Conservation (phyloP, 2,797 vertebrate species). For the Caiman crocodilus region DNA sequence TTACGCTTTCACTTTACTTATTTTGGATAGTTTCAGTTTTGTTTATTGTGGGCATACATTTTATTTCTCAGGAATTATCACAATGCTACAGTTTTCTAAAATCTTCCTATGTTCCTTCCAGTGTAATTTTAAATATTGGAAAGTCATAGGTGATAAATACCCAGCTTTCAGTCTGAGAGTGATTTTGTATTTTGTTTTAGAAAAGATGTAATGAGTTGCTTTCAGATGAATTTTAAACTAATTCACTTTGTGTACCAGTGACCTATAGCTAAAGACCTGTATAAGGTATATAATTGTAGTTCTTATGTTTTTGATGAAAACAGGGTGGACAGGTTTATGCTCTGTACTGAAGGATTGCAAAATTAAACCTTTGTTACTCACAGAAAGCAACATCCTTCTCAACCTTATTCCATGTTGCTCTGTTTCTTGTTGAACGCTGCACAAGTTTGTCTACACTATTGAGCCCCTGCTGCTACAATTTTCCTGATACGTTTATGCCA, state of each 20-base stretch:
- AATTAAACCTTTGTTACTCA: background rate
- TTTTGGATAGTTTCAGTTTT: background rate
- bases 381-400: background rate
- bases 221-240: background rate
- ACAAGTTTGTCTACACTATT: rapidly evolving
- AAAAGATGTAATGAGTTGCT: background rate
- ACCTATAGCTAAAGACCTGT: no score
- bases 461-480: background rate
- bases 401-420: background rate
- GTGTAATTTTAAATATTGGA: background rate
- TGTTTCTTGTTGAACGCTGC: background rate
- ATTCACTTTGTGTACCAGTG: background rate
- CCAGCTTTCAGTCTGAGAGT: background rate
- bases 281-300: no score
- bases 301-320: background rate
- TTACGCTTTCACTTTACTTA: background rate
- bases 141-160: background rate
- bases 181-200: background rate
- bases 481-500: background rate
- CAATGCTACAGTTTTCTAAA: rapidly evolving
- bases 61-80: rapidly evolving
- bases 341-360: background rate
- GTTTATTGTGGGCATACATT: background rate
- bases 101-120: background rate
- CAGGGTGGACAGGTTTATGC: background rate